Percentiles rank a stretch among this genome's conserved stretches.
Conservation (phyloP, 2,113 vertebrate genomes). For the Turdus rufiventris region DNA sequence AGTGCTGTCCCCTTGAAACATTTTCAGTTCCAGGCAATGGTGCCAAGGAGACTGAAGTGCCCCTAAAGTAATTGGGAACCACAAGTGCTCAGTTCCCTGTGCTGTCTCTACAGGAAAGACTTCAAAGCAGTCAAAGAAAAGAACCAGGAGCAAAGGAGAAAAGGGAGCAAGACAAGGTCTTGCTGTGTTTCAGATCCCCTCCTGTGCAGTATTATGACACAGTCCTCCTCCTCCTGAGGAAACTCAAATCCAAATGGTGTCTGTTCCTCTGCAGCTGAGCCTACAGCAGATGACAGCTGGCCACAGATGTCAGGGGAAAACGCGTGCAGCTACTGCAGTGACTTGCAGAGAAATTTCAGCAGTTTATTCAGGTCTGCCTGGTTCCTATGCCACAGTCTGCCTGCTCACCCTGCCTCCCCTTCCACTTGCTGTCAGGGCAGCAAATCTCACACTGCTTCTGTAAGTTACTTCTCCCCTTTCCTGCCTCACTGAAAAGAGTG, state of each 20-base stretch:
- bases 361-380: not conserved
- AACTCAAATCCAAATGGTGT: not conserved
- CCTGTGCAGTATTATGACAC: not conserved
- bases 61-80: not conserved
- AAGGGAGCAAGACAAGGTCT: not conserved
- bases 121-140: not conserved
- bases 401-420: not conserved
- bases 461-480: not conserved
- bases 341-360: not conserved
- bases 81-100: not conserved
- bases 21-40: not conserved
- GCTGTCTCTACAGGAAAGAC: not conserved
- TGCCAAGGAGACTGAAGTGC: not conserved
- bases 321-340: rapidly evolving
- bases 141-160: not conserved
- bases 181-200: not conserved
- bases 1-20: not conserved
- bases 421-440: not conserved
- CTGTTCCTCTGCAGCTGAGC: not conserved
- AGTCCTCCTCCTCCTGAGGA: not conserved
- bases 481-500: not conserved
- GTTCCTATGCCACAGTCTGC: not conserved
- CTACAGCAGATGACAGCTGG: not conserved
- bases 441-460: not conserved
- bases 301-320: not conserved